These are phyloP conservation scores for Xerus rutilus DNA, from an alignment of 2,797 vertebrate genomes.

Conservation along the genomic window DNA sequence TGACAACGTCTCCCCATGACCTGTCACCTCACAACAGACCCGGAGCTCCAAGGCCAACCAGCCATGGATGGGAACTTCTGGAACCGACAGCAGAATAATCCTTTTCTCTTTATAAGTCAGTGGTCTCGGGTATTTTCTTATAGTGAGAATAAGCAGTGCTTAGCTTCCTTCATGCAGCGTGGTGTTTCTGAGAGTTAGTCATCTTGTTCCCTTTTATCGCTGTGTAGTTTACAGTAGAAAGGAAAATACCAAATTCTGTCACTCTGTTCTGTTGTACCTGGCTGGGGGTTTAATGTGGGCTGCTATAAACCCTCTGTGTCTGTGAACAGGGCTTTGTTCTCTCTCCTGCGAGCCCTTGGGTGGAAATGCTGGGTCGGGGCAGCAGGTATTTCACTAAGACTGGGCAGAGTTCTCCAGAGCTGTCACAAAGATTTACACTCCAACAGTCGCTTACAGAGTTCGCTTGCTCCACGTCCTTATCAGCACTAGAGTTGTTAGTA, in stretches of 20 bases:
- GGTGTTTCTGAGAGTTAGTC: not conserved
- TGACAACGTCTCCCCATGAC: too few species aligned
- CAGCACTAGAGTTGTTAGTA: too few species aligned
- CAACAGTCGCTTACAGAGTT: not conserved
- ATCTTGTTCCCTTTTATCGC: not conserved
- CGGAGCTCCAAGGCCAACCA: not conserved
- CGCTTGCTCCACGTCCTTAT: not conserved
- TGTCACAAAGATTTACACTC: not conserved
- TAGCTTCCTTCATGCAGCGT: not conserved
- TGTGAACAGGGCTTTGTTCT: not conserved
- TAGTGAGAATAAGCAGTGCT: not conserved
- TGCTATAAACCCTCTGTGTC: not conserved
- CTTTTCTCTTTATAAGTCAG: not conserved
- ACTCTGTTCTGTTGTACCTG: not conserved
- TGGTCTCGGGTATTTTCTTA: not conserved
- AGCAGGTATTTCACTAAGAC: not conserved
- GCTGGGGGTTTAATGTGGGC: not conserved
- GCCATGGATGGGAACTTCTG: not conserved
- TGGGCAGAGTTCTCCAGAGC: not conserved
- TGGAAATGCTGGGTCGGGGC: not conserved
- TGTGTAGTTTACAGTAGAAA: not conserved
- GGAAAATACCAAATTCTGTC: not conserved
- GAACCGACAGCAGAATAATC: not conserved
- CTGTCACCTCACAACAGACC: not conserved
- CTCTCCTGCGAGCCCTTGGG: not conserved